Percentiles rank a stretch among this genome's conserved stretches.
These are phyloP conservation scores for Ondatra zibethicus DNA, from an alignment of 2,113 vertebrate species.

Conservation along the genomic window DNA sequence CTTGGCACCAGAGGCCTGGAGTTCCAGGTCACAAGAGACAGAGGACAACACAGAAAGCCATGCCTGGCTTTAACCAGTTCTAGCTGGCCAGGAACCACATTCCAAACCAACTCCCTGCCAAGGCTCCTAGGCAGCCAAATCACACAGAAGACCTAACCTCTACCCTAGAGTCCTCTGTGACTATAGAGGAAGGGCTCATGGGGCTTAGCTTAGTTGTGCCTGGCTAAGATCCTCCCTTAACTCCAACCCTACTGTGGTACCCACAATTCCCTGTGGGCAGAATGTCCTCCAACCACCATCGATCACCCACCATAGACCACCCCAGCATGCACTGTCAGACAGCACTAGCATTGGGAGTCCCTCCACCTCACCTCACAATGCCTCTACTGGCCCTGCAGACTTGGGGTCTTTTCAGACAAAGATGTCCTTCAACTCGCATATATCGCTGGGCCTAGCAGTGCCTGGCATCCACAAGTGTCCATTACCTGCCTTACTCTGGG, in stretches of 20 bases:
- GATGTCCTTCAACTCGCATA: rapidly evolving
- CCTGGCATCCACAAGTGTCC: neutral
- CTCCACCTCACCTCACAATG: neutral
- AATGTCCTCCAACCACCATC: neutral
- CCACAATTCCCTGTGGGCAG: neutral
- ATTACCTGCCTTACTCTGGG: neutral
- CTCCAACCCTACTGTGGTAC: neutral
- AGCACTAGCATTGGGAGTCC: no score
- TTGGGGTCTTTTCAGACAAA: neutral
- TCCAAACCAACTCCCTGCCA: neutral
- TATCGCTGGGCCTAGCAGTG: neutral
- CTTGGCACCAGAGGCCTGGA: rapidly evolving
- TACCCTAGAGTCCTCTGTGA: neutral
- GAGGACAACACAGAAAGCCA: rapidly evolving
- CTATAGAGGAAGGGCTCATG: neutral
- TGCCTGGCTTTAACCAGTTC: rapidly evolving
- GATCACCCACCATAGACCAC: neutral
- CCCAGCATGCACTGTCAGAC: neutral
- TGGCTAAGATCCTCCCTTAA: neutral
- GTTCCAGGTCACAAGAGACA: rapidly evolving
- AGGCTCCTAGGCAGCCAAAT: neutral
- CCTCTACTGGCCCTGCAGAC: neutral
- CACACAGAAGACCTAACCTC: rapidly evolving
- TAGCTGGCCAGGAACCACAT: no score
- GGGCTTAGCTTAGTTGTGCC: neutral